Percentiles rank a stretch among this genome's conserved stretches.
phyloP scores from a whole-genome alignment of 37 sponge, comb jelly and placozoan genomes.

The Petrosia ficiformis region DNA sequence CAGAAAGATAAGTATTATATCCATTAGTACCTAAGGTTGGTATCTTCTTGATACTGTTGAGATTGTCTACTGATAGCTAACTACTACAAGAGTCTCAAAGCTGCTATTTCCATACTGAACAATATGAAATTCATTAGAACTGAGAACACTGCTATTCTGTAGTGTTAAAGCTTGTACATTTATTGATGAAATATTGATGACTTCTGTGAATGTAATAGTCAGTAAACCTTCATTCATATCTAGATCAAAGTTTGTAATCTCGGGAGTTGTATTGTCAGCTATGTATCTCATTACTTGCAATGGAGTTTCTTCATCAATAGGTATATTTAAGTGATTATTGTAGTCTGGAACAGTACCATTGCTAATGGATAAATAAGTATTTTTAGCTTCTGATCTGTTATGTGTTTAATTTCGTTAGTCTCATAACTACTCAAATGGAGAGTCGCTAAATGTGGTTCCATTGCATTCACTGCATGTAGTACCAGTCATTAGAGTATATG shows the following conservation, averaged over 20 bases:
- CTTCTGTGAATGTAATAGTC: constrained; percentile 67
- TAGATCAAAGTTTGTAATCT: constrained; percentile 44
- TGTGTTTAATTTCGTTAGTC: constrained; percentile 66
- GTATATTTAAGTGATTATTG: constrained; percentile 31
- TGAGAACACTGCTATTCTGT: constrained; percentile 18
- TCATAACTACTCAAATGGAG: constrained; percentile 50
- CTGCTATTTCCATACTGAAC: neutral
- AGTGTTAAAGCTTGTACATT: constrained; percentile 48
- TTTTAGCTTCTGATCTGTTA: neutral
- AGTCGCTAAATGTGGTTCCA: constrained; percentile 42
- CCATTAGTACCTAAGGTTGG: constrained; percentile 48
- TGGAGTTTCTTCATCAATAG: constrained; percentile 16
- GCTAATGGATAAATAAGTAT: constrained; percentile 53
- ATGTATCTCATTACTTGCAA: constrained; percentile 19
- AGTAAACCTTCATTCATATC: constrained; percentile 58
- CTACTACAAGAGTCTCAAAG: constrained; percentile 23
- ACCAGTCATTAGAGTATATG: constrained; percentile 62
- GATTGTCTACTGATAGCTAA: constrained; percentile 50
- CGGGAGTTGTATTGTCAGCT: constrained; percentile 56
- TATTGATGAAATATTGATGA: constrained; percentile 63
- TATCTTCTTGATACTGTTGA: constrained; percentile 62
- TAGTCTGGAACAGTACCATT: constrained; percentile 47
- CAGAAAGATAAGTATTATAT: constrained; percentile 48
- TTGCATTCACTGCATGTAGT: constrained; percentile 9
- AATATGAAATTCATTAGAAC: constrained; percentile 13